phyloP scores from a whole-genome alignment of 2,113 vertebrate species.

The Phyllostomus discolor region DNA sequence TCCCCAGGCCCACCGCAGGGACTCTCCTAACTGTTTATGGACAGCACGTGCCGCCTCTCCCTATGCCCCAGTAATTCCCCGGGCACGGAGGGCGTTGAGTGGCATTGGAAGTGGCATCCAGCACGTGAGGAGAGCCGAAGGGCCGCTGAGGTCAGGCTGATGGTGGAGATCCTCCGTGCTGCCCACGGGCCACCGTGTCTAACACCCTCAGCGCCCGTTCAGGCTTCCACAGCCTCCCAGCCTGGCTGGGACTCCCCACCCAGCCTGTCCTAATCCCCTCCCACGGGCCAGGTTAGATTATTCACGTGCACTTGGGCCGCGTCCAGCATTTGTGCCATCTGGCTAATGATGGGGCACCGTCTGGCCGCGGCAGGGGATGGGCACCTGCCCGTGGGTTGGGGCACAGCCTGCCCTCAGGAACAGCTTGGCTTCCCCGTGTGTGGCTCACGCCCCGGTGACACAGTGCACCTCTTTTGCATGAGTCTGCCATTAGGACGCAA shows the following conservation, averaged over 20 bases:
- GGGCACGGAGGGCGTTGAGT: background rate
- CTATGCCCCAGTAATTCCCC: background rate
- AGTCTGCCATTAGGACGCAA: slow-evolving; percentile 1
- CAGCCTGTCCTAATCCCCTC: background rate
- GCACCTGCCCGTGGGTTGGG: background rate
- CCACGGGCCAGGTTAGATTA: background rate
- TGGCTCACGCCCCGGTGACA: background rate
- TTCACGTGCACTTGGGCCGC: background rate
- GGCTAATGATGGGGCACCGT: slow-evolving; percentile 29
- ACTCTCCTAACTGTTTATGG: background rate
- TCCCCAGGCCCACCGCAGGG: background rate
- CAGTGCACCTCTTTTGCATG: background rate
- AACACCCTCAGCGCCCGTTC: background rate
- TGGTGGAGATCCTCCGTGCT: background rate
- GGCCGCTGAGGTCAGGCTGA: background rate
- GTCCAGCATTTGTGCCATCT: background rate
- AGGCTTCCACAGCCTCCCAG: background rate
- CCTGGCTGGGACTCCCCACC: background rate
- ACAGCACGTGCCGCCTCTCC: background rate
- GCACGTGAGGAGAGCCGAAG: background rate
- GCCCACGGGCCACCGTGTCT: background rate
- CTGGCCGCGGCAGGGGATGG: background rate
- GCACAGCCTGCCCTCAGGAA: background rate
- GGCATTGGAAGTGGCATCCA: background rate
- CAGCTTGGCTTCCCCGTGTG: background rate